These are phyloP conservation scores for Microcaecilia unicolor DNA, from an alignment of 2,797 vertebrate species.

Conservation along the genomic window DNA sequence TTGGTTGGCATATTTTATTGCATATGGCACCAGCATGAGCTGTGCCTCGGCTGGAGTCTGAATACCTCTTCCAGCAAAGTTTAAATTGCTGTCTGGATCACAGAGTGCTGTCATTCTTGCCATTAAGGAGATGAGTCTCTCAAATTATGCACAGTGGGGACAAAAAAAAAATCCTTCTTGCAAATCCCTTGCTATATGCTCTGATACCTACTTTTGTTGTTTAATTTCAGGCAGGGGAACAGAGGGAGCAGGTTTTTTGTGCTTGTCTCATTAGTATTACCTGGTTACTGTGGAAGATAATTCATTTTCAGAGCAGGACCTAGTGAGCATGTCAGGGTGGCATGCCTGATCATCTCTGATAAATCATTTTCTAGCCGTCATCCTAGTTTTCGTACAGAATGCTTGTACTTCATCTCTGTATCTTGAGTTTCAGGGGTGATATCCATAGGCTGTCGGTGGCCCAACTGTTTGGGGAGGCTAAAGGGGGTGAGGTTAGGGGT, in stretches of 20 bases:
- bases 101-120: background rate
- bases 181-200: background rate
- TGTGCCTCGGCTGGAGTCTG: background rate
- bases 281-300: background rate
- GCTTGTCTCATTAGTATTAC: background rate
- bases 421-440: background rate
- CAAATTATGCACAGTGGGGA: background rate
- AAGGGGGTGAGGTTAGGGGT: too few species aligned
- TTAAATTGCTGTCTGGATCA: background rate
- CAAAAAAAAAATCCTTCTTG: accelerated
- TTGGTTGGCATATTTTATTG: background rate
- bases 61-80: background rate
- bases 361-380: background rate
- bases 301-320: background rate
- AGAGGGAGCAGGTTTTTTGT: background rate
- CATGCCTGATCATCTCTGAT: background rate
- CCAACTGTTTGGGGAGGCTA: too few species aligned
- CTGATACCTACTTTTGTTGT: too few species aligned
- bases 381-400: background rate
- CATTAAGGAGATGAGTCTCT: background rate
- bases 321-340: background rate
- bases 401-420: background rate
- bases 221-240: background rate
- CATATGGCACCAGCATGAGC: background rate
- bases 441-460: too few species aligned